phyloP scores from a whole-genome alignment of 1,140 invertebrate species.

The Drosophila murphyi region DNA sequence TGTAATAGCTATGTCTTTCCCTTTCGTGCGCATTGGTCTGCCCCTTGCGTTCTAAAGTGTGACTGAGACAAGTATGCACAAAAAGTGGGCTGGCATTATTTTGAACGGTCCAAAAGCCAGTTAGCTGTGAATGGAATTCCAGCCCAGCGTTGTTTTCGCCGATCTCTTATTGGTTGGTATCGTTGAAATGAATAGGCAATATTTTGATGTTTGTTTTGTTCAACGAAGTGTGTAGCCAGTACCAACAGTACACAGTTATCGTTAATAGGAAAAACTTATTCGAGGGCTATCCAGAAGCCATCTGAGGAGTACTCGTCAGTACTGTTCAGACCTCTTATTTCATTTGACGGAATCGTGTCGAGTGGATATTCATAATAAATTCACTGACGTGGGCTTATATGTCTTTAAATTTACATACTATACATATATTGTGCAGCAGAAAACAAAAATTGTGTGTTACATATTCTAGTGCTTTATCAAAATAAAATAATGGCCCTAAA shows the following conservation, averaged over 20 bases:
- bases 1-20: slow-evolving; percentile 32
- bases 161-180: slow-evolving; percentile 56
- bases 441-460: slow-evolving; percentile 71
- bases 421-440: slow-evolving; percentile 72
- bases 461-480: slow-evolving; percentile 63
- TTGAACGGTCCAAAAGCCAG: slow-evolving; percentile 17
- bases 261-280: slow-evolving; percentile 84
- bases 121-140: slow-evolving; percentile 28
- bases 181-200: slow-evolving; percentile 75
- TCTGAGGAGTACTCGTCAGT: slow-evolving; percentile 85
- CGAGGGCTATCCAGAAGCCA: slow-evolving; percentile 85
- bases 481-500: slow-evolving; percentile 58
- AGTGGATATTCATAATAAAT: slow-evolving; percentile 85
- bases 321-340: slow-evolving; percentile 85
- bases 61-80: slow-evolving; percentile 40
- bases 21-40: slow-evolving; percentile 24
- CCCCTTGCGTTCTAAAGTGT: neutral
- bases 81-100: slow-evolving; percentile 38
- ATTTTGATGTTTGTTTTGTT: slow-evolving; percentile 80
- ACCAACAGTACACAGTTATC: slow-evolving; percentile 79
- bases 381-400: slow-evolving; percentile 83
- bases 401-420: slow-evolving; percentile 80
- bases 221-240: slow-evolving; percentile 79
- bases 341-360: slow-evolving; percentile 85
- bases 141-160: slow-evolving; percentile 44